Evolutionary conservation across 2,113 vertebrate genomes (phyloP).

Genomic region (Hepsetus odoe): DNA sequence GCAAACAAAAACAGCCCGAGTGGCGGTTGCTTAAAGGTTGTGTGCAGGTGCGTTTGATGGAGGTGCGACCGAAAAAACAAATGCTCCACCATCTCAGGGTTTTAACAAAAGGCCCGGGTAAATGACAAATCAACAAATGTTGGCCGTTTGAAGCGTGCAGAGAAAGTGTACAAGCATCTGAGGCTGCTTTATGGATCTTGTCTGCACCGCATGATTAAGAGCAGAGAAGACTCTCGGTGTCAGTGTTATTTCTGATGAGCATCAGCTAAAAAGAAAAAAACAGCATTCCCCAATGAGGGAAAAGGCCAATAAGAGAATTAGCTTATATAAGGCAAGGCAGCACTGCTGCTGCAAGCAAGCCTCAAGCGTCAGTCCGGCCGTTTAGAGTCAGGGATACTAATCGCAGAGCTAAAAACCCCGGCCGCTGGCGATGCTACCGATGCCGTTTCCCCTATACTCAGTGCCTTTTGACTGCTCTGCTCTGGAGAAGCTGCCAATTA

Average conservation of each 20-base stretch:
- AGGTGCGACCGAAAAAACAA: background rate
- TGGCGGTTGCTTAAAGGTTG: background rate
- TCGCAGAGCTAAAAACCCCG: background rate
- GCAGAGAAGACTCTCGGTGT: background rate
- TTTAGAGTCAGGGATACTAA: constrained; percentile 13
- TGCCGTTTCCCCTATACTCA: too few relatives aligned
- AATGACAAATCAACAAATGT: background rate
- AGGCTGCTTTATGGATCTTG: background rate
- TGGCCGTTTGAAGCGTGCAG: background rate
- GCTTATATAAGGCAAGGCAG: background rate
- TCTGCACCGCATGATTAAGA: background rate
- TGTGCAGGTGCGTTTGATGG: background rate
- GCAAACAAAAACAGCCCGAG: background rate
- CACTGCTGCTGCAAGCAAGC: background rate
- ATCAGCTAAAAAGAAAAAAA: background rate
- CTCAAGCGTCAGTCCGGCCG: background rate
- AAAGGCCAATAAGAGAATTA: constrained; percentile 1
- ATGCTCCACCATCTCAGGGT: background rate
- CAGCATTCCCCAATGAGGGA: background rate
- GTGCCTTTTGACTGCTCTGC: background rate
- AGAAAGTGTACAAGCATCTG: background rate
- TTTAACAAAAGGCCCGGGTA: constrained; percentile 1
- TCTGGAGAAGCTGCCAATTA: background rate
- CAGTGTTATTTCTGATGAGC: background rate
- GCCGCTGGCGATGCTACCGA: background rate